A percentile compares a stretch with the other conserved stretches of the same genome.
These are phyloP conservation scores for Hecatera dysodea DNA, from an alignment of 2,888 invertebrate genomes.

Conservation along the genomic window DNA sequence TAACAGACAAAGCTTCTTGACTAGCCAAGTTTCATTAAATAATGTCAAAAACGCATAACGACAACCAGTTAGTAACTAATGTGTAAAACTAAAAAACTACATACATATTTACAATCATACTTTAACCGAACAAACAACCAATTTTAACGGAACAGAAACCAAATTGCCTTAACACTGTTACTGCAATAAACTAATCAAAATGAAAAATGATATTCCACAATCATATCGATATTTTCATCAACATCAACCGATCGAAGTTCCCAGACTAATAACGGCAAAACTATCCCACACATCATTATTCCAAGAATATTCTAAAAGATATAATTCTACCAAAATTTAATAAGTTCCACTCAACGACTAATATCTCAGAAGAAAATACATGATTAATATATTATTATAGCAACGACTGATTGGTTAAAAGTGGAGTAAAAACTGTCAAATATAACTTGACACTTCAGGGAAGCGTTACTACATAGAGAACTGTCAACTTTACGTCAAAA, in stretches of 20 bases:
- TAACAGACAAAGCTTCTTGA: neutral
- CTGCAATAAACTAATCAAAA: conserved; percentile 4
- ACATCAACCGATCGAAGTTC: conserved; percentile 24
- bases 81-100: neutral
- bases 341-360: conserved; percentile 31
- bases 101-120: neutral
- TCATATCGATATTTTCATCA: neutral
- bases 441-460: conserved; percentile 28
- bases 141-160: neutral
- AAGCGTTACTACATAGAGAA: conserved; percentile 13
- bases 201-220: neutral
- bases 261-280: conserved; percentile 29
- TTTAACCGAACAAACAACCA: neutral
- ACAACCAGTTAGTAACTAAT: too few species aligned
- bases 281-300: conserved; percentile 33
- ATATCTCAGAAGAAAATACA: conserved; percentile 28
- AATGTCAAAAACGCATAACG: neutral
- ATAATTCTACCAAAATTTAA: conserved; percentile 31
- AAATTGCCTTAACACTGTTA: neutral
- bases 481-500: conserved; percentile 29
- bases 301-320: conserved; percentile 1
- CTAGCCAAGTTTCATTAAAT: neutral
- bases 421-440: conserved; percentile 29
- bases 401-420: conserved; percentile 44
- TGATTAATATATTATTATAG: conserved; percentile 25